Evolutionary conservation across 1,140 invertebrate genomes (phyloP).

Genomic region (Aphidius ervi): DNA sequence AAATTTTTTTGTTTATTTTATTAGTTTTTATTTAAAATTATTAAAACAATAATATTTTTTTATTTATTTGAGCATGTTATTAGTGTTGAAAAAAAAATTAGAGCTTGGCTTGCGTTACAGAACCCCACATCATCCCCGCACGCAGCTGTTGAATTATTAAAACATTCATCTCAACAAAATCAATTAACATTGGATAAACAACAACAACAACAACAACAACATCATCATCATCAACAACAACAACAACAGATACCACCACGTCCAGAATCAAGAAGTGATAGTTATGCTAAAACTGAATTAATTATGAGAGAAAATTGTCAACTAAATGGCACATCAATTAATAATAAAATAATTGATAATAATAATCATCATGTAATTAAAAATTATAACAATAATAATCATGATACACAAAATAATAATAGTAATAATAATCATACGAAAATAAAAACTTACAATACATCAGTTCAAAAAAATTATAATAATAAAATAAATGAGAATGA

Average conservation of each 20-base stretch:
- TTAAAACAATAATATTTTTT: neutral
- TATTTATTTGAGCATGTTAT: constrained; percentile 23
- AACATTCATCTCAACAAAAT: constrained; percentile 29
- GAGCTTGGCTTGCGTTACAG: constrained; percentile 49
- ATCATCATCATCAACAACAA: constrained; percentile 28
- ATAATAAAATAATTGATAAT: constrained; percentile 15
- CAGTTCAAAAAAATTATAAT: constrained; percentile 4
- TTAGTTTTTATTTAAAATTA: neutral
- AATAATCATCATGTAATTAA: constrained; percentile 11
- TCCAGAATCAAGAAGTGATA: constrained; percentile 45
- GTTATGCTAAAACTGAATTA: constrained; percentile 39
- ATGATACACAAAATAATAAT: constrained; percentile 30
- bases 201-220: constrained; percentile 24
- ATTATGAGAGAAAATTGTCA: constrained; percentile 37
- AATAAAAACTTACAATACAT: constrained; percentile 1
- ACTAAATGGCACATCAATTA: constrained; percentile 10
- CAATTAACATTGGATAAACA: constrained; percentile 32
- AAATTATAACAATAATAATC: constrained; percentile 21
- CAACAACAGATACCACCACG: constrained; percentile 35
- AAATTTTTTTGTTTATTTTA: neutral
- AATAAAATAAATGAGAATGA: constrained; percentile 21
- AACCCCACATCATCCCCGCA: constrained; percentile 46
- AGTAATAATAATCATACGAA: constrained; percentile 20
- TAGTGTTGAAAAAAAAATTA: constrained; percentile 28
- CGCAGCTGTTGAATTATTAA: constrained; percentile 34